Evolutionary conservation across 2,888 invertebrate species (phyloP).

Genomic region (Tridacna crocea): DNA sequence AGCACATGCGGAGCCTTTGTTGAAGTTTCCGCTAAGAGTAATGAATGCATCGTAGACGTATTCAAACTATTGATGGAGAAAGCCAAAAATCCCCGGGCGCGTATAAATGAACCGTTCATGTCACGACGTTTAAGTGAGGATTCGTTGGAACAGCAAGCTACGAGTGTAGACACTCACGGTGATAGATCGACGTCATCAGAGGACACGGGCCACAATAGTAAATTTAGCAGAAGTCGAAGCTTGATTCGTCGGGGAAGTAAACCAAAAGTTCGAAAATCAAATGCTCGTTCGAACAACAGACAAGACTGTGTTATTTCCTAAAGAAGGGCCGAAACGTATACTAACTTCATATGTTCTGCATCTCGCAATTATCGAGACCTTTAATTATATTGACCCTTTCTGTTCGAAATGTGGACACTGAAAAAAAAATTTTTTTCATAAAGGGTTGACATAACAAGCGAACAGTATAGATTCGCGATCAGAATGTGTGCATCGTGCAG

Average conservation of each 20-base stretch:
- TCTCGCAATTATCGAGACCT: too few species aligned
- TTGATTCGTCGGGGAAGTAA: conserved; percentile 91
- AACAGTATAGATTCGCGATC: too few species aligned
- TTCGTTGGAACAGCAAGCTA: conserved; percentile 66
- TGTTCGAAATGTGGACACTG: too few species aligned
- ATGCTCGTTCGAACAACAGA: conserved; percentile 69
- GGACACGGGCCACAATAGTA: conserved; percentile 49
- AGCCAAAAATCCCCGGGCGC: conserved; percentile 87
- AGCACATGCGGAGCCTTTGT: conserved; percentile 88
- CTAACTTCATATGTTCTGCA: too few species aligned
- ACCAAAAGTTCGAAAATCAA: conserved; percentile 79
- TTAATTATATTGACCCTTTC: too few species aligned
- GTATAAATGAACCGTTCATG: conserved; percentile 83
- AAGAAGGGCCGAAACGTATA: neutral
- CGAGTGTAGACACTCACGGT: conserved; percentile 85
- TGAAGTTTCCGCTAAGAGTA: conserved; percentile 85
- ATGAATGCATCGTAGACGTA: conserved; percentile 91
- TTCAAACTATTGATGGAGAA: conserved; percentile 92
- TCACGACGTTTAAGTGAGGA: conserved; percentile 90
- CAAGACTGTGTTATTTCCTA: conserved; percentile 80
- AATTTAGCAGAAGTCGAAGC: conserved; percentile 87
- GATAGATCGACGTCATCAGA: conserved; percentile 85
- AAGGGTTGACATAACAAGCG: too few species aligned
- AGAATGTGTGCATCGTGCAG: too few species aligned
- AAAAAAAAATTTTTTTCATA: too few species aligned